Evolutionary conservation across 2,888 invertebrate species (phyloP), one percentile per base, ranked within the genome.

Genomic region (Pelosia muscerda): DNA sequence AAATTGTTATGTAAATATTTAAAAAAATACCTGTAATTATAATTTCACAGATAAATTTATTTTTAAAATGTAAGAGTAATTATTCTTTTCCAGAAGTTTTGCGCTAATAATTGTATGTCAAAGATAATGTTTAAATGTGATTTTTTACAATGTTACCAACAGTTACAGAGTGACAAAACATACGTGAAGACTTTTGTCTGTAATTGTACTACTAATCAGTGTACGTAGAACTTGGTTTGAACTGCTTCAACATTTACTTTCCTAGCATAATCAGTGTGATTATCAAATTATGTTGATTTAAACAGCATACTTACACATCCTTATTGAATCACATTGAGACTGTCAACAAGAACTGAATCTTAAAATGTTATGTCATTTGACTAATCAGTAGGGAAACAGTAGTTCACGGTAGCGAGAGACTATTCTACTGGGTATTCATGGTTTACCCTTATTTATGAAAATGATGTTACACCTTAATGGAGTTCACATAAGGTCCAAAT

Each of bases 351-450:
- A 28, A 61, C 25, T 72, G 68, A 68, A 73, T 66, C 57, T 62
- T 19, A 53, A 75, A 54, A 63, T 69, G 69, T 71, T 66, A 73
- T 72, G 69, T 77, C 72, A 82, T 81, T 80, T 76, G 73, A 72
- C 73, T 81, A 77, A 80, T 75, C 66, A 73, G 66, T 78, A 78
- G 75, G 67, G 65, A 85, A 82, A 88, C 89, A 80, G 89, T 88
- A 88, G 89, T 88, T 86, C 82, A 86, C 88, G 71, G 89, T 89
- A 88, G 89, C 88, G 63, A 34, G 67, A 73, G 63, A 61, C 66
- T 62, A 71, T n/a, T 42, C 60, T 65, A 63, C 76, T 81, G 76
- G 75, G 81, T 83, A 79, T 76, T 72, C 61, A 76, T 34, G 66
- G 10, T 34, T 8, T 10, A 15, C 11, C 31, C n/a, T 38, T 15